Conservation (phyloP, 2,797 vertebrate genomes). For the Sebastiscus albofasciatus region DNA sequence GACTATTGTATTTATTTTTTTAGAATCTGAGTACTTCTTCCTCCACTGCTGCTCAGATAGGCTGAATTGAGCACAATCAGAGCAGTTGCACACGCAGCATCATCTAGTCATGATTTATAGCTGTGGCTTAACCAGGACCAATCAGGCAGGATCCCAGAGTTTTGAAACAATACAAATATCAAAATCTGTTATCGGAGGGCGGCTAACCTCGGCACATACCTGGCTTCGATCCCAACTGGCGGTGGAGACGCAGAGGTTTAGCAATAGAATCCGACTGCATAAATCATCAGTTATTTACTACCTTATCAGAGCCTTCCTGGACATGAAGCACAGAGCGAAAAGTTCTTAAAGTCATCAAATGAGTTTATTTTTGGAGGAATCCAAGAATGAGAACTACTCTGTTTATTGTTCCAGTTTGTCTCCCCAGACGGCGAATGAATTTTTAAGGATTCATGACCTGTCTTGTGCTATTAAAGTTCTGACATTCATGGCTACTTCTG, state of each 20-base stretch:
- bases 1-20: neutral
- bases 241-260: slow-evolving; percentile 37
- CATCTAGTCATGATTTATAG: slow-evolving; percentile 38
- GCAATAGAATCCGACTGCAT: slow-evolving; percentile 19
- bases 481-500: neutral
- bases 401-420: slow-evolving; percentile 27
- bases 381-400: neutral
- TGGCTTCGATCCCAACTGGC: slow-evolving; percentile 44
- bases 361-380: slow-evolving; percentile 24
- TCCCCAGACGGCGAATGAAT: slow-evolving; percentile 28
- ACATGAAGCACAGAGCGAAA: slow-evolving; percentile 32
- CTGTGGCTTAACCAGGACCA: slow-evolving; percentile 22
- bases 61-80: slow-evolving; percentile 30
- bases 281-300: slow-evolving; percentile 60
- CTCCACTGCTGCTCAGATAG: slow-evolving; percentile 3
- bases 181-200: neutral
- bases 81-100: slow-evolving; percentile 29
- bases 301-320: slow-evolving; percentile 27
- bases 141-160: slow-evolving; percentile 7
- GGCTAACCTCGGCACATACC: slow-evolving; percentile 33
- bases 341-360: slow-evolving; percentile 57
- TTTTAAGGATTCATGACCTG: neutral
- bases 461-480: slow-evolving; percentile 3
- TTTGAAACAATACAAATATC: slow-evolving; percentile 20
- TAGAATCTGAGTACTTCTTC: neutral